Conservation (phyloP, 2,113 vertebrate genomes). For the Phainopepla nitens region DNA sequence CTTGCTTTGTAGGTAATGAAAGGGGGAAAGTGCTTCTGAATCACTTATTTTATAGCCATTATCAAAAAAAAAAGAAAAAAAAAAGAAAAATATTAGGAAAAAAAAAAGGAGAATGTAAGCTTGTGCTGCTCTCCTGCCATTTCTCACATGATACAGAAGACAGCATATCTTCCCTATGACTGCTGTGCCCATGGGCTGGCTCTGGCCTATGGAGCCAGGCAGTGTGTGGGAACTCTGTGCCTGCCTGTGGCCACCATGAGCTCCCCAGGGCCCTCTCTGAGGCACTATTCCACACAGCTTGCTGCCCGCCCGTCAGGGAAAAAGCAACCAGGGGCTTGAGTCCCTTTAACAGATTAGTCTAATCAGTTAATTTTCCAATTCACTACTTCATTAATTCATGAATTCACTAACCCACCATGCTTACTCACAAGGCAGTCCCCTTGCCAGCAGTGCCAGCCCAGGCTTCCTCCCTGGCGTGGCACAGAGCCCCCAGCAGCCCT, state of each 20-base stretch:
- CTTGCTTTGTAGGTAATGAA: constrained; percentile 36
- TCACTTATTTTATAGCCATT: constrained; percentile 4
- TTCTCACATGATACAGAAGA: background rate
- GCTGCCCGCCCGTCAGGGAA: background rate
- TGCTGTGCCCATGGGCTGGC: background rate
- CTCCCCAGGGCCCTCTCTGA: background rate
- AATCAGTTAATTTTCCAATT: background rate
- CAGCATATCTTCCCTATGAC: fast-evolving
- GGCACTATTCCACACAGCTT: background rate
- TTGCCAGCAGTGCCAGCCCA: fast-evolving
- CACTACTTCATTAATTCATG: background rate
- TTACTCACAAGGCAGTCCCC: fast-evolving
- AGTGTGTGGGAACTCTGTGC: fast-evolving
- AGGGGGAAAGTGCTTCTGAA: constrained; percentile 25
- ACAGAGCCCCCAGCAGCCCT: fast-evolving
- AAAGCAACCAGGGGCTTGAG: background rate
- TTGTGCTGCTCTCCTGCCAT: background rate
- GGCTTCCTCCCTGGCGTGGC: fast-evolving
- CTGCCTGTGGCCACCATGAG: fast-evolving
- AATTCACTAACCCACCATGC: background rate
- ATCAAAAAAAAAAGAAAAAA: background rate
- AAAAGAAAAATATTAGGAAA: background rate
- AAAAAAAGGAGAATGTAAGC: background rate
- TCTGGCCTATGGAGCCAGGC: background rate
- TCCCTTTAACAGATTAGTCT: background rate